These are phyloP conservation scores for Lepidochitona cinerea DNA, from an alignment of 2,888 invertebrate species.

Conservation along the genomic window DNA sequence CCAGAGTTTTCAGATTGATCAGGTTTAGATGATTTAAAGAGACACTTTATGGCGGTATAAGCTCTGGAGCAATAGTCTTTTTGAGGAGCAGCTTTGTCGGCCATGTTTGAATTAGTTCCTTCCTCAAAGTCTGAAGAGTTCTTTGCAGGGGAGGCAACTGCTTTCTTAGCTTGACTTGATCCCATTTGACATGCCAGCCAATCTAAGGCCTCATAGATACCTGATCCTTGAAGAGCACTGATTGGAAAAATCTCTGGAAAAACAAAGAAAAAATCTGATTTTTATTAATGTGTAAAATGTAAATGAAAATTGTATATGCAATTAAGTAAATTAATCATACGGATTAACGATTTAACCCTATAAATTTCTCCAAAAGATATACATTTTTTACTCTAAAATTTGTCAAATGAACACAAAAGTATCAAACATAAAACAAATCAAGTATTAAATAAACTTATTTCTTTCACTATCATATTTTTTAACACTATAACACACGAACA, in stretches of 20 bases:
- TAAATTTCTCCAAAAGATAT: no score
- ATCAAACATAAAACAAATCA: no score
- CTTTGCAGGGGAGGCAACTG: not conserved
- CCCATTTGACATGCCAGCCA: conserved; percentile 58
- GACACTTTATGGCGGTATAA: conserved; percentile 59
- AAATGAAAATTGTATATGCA: no score
- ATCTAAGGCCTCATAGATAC: conserved; percentile 54
- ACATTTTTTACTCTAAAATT: no score
- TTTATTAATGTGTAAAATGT: no score
- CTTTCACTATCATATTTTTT: no score
- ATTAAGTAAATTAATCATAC: no score
- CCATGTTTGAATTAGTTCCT: conserved; percentile 15
- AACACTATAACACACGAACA: no score
- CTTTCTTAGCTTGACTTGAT: conserved; percentile 36
- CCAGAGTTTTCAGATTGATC: no score
- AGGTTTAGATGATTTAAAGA: conserved; percentile 28
- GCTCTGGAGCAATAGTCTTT: conserved; percentile 55
- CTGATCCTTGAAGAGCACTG: conserved; percentile 55
- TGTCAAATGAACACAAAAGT: no score
- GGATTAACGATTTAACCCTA: no score
- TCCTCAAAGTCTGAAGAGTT: conserved; percentile 8
- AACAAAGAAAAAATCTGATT: not conserved
- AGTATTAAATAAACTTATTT: no score
- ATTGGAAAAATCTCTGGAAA: conserved; percentile 56
- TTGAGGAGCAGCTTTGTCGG: conserved; percentile 30